phyloP scores from a whole-genome alignment of 2,888 invertebrate genomes.

The Thelaira solivaga region DNA sequence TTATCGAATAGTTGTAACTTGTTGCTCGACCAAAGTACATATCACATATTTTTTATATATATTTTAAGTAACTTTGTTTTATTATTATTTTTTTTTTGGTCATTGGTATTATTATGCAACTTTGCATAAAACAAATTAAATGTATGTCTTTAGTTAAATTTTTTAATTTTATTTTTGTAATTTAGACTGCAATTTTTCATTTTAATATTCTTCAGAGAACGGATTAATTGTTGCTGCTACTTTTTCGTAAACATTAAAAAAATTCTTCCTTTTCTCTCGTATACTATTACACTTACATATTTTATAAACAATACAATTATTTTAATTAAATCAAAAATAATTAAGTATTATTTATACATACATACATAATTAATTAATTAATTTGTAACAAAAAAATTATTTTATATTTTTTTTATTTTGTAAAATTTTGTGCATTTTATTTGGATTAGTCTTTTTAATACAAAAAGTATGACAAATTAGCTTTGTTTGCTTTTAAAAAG shows the following conservation, averaged over 20 bases:
- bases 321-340: neutral
- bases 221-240: conserved; percentile 65
- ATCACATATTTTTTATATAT: neutral
- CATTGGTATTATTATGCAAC: neutral
- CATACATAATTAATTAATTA: conserved; percentile 7
- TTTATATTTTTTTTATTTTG: conserved; percentile 24
- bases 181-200: conserved; percentile 24
- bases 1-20: neutral
- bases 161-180: conserved; percentile 20
- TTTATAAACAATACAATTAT: neutral
- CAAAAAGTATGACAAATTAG: conserved; percentile 50
- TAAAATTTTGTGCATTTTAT: conserved; percentile 63
- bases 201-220: conserved; percentile 28
- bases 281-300: conserved; percentile 20
- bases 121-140: conserved; percentile 3
- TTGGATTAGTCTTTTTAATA: conserved; percentile 51
- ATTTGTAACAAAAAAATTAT: conserved; percentile 1
- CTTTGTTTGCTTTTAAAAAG: conserved; percentile 53
- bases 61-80: neutral
- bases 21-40: neutral
- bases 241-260: conserved; percentile 43
- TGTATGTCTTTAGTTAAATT: neutral
- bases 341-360: conserved; percentile 6
- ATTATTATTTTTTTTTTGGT: neutral
- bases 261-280: conserved; percentile 15